phyloP scores from a whole-genome alignment of 1,140 invertebrate species.

The Lordiphosa stackelbergi region DNA sequence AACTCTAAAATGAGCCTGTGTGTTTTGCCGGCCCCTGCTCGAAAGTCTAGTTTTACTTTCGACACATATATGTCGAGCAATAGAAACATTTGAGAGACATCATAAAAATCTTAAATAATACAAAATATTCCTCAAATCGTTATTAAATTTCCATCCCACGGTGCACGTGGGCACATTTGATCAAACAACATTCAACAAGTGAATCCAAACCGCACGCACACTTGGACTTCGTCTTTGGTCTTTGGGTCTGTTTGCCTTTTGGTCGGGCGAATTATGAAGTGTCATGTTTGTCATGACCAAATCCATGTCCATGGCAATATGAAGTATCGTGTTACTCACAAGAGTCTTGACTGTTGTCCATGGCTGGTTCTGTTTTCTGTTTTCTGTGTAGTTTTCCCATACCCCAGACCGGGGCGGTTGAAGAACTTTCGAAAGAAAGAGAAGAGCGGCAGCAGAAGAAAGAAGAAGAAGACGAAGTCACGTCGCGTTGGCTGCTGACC shows the following conservation, averaged over 20 bases:
- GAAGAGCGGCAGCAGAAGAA: not conserved
- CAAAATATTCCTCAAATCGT: too few species aligned
- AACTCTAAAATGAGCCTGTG: too few species aligned
- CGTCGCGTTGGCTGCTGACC: slow-evolving; percentile 33
- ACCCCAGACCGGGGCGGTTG: slow-evolving; percentile 30
- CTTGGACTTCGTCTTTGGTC: slow-evolving; percentile 20
- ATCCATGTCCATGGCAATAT: slow-evolving; percentile 53
- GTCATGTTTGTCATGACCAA: slow-evolving; percentile 54
- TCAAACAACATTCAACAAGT: slow-evolving; percentile 16
- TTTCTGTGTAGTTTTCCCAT: slow-evolving; percentile 22
- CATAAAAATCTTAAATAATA: too few species aligned
- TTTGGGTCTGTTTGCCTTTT: slow-evolving; percentile 29
- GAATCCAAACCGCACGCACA: slow-evolving; percentile 13
- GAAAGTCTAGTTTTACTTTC: too few species aligned
- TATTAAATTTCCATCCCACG: not conserved
- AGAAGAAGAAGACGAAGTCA: slow-evolving; percentile 35
- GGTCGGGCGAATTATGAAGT: slow-evolving; percentile 51
- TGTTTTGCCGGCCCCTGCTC: too few species aligned
- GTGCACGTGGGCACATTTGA: slow-evolving; percentile 4
- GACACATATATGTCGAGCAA: too few species aligned
- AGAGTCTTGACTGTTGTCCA: slow-evolving; percentile 36
- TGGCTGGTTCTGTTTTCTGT: slow-evolving; percentile 1
- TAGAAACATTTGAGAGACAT: too few species aligned
- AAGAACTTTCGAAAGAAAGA: slow-evolving; percentile 60
- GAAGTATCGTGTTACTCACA: slow-evolving; percentile 42